Conservation (phyloP, 2,888 invertebrate genomes). For the Leptinotarsa juncta region DNA sequence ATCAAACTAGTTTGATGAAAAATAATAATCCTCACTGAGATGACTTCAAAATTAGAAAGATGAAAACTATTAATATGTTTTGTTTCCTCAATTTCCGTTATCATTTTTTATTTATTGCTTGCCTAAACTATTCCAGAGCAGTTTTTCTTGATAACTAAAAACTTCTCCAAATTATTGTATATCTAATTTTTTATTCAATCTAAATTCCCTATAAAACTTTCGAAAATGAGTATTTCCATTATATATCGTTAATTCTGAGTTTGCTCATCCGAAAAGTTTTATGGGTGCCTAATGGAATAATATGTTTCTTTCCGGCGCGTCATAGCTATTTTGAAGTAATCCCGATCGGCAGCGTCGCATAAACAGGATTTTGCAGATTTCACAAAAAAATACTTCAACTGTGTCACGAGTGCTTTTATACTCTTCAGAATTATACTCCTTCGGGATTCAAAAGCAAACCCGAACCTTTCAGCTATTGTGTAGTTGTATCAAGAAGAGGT, state of each 20-base stretch:
- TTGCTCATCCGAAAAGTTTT: slow-evolving; percentile 7
- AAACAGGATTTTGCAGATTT: neutral
- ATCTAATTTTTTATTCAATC: slow-evolving; percentile 1
- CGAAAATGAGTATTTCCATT: neutral
- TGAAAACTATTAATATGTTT: too few relatives aligned
- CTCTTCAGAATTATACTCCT: neutral
- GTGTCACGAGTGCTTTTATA: neutral
- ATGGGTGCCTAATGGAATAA: slow-evolving; percentile 1
- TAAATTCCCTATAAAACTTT: neutral
- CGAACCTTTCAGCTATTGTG: neutral
- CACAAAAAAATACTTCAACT: slow-evolving; percentile 12
- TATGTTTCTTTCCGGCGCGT: slow-evolving; percentile 12
- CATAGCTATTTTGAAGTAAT: neutral
- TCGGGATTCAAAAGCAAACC: neutral
- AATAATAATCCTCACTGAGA: too few relatives aligned
- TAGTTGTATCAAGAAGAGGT: too few relatives aligned
- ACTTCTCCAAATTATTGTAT: neutral
- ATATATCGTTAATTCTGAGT: neutral
- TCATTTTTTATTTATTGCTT: too few relatives aligned
- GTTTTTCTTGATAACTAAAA: neutral
- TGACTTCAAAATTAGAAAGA: too few relatives aligned
- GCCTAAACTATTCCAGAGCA: neutral
- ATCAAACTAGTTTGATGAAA: too few relatives aligned
- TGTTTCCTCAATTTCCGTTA: too few relatives aligned
- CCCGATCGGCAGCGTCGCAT: slow-evolving; percentile 5